These are phyloP conservation scores for Drosophila rufa DNA, from an alignment of 1,140 invertebrate genomes.

Conservation along the genomic window DNA sequence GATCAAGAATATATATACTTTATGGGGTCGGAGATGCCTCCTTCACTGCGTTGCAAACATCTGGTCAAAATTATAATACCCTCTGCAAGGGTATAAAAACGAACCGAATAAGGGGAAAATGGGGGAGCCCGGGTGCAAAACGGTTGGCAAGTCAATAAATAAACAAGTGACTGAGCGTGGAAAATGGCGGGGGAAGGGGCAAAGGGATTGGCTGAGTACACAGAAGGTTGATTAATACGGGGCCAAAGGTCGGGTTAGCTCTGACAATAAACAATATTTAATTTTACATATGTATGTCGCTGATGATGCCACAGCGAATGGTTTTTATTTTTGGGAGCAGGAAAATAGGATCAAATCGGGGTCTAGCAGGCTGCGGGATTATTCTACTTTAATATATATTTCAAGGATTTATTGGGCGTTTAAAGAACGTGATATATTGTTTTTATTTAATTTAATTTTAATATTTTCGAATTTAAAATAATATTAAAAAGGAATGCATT, in stretches of 20 bases:
- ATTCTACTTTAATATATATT: neutral
- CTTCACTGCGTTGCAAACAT: too few species aligned
- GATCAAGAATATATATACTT: too few species aligned
- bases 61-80: too few species aligned
- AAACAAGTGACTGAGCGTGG: constrained; percentile 33
- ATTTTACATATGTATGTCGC: constrained; percentile 57
- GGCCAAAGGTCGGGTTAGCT: constrained; percentile 53
- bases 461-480: too few species aligned
- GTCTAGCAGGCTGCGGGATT: neutral
- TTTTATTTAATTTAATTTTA: too few species aligned
- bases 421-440: too few species aligned
- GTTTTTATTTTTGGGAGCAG: too few species aligned
- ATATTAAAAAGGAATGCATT: too few species aligned
- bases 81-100: too few species aligned
- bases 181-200: too few species aligned
- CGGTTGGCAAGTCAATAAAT: constrained; percentile 62
- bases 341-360: neutral
- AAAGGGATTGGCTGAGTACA: constrained; percentile 17
- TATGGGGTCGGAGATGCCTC: too few species aligned
- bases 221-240: constrained; percentile 58
- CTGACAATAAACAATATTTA: constrained; percentile 66
- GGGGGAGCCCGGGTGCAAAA: constrained; percentile 28
- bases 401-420: too few species aligned
- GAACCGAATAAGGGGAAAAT: neutral
- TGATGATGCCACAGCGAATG: constrained; percentile 18